Percentiles rank a stretch among this genome's conserved stretches.
These are phyloP conservation scores for Hemicentrotus pulcherrimus DNA, from an alignment of 35 echinoderm and acorn worm genomes.

Conservation along the genomic window DNA sequence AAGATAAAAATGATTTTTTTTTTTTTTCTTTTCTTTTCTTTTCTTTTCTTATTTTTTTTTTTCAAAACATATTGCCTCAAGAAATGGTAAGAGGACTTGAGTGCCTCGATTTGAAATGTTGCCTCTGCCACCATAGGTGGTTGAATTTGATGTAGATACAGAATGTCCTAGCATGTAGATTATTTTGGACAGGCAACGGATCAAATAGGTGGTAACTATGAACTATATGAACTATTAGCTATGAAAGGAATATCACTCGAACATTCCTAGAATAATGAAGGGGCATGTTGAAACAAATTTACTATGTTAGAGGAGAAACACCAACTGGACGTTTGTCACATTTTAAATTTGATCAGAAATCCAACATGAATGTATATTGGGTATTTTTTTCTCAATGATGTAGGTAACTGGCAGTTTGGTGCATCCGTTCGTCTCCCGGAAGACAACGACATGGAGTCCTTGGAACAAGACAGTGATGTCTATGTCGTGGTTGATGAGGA, in stretches of 20 bases:
- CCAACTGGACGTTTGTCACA: not conserved
- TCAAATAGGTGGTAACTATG: not conserved
- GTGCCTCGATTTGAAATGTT: no score
- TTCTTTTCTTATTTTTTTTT: no score
- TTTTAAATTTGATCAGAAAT: not conserved
- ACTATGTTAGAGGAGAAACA: not conserved
- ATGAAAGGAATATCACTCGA: not conserved
- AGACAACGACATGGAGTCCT: slow-evolving; percentile 43
- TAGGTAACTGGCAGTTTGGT: slow-evolving; percentile 89
- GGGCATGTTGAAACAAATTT: no score
- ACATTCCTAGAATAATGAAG: no score
- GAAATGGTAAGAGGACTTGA: no score
- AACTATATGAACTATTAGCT: not conserved
- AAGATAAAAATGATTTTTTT: no score
- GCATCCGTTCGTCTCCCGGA: not conserved
- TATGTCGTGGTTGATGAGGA: slow-evolving; percentile 84
- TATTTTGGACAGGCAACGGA: no score
- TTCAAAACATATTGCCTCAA: no score
- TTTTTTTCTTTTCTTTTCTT: no score
- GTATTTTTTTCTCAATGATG: not conserved
- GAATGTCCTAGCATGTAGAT: no score
- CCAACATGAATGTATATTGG: not conserved
- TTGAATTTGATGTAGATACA: no score
- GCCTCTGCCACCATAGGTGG: no score
- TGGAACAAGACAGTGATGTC: slow-evolving; percentile 39